phyloP scores from a whole-genome alignment of 2,888 invertebrate genomes.

The Drosophila ezoana region DNA sequence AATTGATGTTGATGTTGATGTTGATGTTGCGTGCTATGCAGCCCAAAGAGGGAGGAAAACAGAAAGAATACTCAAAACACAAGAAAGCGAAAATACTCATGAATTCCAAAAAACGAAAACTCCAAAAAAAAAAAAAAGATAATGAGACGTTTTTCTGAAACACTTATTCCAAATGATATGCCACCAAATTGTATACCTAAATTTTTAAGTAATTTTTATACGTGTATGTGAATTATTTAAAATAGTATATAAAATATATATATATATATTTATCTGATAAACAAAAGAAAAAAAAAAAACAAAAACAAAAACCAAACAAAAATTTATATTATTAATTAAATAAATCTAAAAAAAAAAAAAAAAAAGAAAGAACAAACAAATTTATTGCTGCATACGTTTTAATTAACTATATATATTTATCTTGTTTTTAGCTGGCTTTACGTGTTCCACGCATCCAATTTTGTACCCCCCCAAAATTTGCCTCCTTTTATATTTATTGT shows the following conservation, averaged over 20 bases:
- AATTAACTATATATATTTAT: slow-evolving; percentile 35
- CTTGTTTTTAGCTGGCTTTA: slow-evolving; percentile 42
- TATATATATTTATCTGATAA: slow-evolving; percentile 34
- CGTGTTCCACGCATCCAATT: slow-evolving; percentile 20
- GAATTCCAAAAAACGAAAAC: slow-evolving; percentile 38
- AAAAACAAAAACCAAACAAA: slow-evolving; percentile 38
- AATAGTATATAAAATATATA: slow-evolving; percentile 35
- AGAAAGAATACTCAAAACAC: slow-evolving; percentile 22
- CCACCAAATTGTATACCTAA: slow-evolving; percentile 70
- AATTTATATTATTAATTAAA: slow-evolving; percentile 61
- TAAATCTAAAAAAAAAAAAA: slow-evolving; percentile 47
- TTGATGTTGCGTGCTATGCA: too few relatives aligned
- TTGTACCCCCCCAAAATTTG: slow-evolving; percentile 25
- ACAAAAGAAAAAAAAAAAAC: slow-evolving; percentile 12
- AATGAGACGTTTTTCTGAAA: slow-evolving; percentile 42
- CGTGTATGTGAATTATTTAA: slow-evolving; percentile 55
- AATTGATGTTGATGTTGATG: slow-evolving; percentile 46
- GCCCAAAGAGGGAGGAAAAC: slow-evolving; percentile 21
- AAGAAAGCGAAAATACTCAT: slow-evolving; percentile 41
- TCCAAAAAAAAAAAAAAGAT: slow-evolving; percentile 17
- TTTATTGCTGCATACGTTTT: slow-evolving; percentile 42
- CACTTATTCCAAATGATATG: slow-evolving; percentile 74
- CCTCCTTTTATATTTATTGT: slow-evolving; percentile 22
- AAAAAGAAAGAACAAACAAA: slow-evolving; percentile 33
- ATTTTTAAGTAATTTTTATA: slow-evolving; percentile 49